phyloP scores from a whole-genome alignment of 2,888 invertebrate genomes.

The Andrena flavipes region DNA sequence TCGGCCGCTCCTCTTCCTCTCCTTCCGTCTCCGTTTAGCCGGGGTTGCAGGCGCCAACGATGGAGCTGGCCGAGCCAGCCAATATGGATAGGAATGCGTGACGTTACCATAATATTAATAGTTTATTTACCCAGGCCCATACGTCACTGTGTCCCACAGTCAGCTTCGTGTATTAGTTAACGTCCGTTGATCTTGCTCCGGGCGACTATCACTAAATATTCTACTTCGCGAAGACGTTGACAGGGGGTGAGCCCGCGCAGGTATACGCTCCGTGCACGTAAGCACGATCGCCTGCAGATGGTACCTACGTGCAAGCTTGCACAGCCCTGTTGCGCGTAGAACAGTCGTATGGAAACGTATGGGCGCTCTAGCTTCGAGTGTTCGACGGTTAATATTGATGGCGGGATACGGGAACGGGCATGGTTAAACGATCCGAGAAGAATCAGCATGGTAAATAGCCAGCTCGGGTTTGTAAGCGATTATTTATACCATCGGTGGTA shows the following conservation, averaged over 20 bases:
- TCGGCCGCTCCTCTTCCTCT: slow-evolving; percentile 26
- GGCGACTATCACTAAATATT: slow-evolving; percentile 83
- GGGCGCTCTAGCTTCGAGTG: slow-evolving; percentile 73
- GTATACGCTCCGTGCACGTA: slow-evolving; percentile 4
- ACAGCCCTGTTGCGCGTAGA: slow-evolving; percentile 16
- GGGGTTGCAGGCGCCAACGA: slow-evolving; percentile 76
- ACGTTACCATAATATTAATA: slow-evolving; percentile 85
- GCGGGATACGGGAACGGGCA: slow-evolving; percentile 78
- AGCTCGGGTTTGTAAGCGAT: slow-evolving; percentile 57
- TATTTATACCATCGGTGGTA: slow-evolving; percentile 62
- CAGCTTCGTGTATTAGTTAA: slow-evolving; percentile 74
- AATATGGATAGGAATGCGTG: slow-evolving; percentile 85
- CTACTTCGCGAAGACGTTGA: slow-evolving; percentile 79
- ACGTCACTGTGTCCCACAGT: slow-evolving; percentile 79
- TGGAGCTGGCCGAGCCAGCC: slow-evolving; percentile 76
- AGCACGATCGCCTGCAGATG: neutral
- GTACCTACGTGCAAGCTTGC: neutral
- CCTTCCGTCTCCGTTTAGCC: slow-evolving; percentile 39
- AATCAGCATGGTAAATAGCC: slow-evolving; percentile 69
- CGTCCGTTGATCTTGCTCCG: slow-evolving; percentile 77
- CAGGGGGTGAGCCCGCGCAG: slow-evolving; percentile 68
- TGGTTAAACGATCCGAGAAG: slow-evolving; percentile 69
- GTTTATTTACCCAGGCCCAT: slow-evolving; percentile 84
- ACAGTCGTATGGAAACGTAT: slow-evolving; percentile 41
- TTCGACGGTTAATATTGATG: slow-evolving; percentile 84